Conservation (phyloP, 2,113 vertebrate genomes). For the Galemys pyrenaicus region DNA sequence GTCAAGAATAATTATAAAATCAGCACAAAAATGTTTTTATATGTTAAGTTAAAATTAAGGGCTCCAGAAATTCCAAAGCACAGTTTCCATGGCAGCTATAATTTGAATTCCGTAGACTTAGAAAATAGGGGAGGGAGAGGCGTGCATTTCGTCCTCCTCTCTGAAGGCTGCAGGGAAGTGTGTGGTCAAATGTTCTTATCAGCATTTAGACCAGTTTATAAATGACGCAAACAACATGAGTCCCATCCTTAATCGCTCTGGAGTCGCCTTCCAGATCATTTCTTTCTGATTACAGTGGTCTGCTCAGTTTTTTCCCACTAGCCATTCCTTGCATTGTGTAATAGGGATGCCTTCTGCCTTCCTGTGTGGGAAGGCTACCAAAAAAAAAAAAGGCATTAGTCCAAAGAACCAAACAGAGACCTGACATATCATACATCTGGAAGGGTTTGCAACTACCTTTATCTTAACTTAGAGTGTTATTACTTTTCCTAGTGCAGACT, state of each 20-base stretch:
- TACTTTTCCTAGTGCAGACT: not conserved
- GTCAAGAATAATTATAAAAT: slow-evolving; percentile 80
- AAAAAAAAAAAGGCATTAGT: not conserved
- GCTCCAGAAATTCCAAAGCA: slow-evolving; percentile 80
- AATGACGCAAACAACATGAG: slow-evolving; percentile 56
- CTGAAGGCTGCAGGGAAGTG: not conserved
- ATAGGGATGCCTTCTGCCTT: not conserved
- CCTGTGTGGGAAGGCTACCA: not conserved
- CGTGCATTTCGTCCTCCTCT: slow-evolving; percentile 36
- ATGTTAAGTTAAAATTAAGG: slow-evolving; percentile 82
- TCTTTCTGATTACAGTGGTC: slow-evolving; percentile 11
- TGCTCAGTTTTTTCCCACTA: slow-evolving; percentile 20
- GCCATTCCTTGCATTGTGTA: not conserved
- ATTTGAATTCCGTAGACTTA: slow-evolving; percentile 78
- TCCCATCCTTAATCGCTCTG: not conserved
- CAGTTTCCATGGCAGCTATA: slow-evolving; percentile 85
- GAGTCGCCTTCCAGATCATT: not conserved
- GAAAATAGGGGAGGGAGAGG: slow-evolving; percentile 33
- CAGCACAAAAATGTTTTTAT: slow-evolving; percentile 79
- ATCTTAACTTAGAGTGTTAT: not conserved
- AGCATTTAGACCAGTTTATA: slow-evolving; percentile 32
- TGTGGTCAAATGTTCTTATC: not conserved
- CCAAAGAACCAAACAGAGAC: not conserved
- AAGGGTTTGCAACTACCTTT: not conserved
- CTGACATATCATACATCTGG: not conserved